Base-by-base conservation (phyloP, 2,797 vertebrate species). In the Pangasius sanitwongsei region DNA sequence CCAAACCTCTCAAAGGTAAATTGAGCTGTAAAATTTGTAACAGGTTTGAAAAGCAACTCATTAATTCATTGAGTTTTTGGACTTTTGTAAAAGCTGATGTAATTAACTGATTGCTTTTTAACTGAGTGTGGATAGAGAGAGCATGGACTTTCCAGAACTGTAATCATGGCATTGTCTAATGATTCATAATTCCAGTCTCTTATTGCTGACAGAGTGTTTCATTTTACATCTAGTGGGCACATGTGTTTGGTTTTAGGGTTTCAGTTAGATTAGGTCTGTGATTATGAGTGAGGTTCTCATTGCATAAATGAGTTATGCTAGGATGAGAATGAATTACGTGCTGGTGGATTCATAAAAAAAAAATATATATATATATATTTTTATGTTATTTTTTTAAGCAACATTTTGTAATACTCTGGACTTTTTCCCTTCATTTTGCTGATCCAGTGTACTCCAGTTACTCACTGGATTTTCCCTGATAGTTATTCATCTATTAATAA, bases 51-150 rank as follows among this genome's bases (percentile, higher is more conserved):
- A 87, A 13, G 50, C 57, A 77, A 84, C 50, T 37, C 53, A 83
- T 85, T 87, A 41, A 84, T 84, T 88, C 41, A 88, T 48, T 55
- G 28, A 86, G 59, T 80, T 65, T 48, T 61, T 85, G 82, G 81
- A 63, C 50, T 87, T 81, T 82, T 25, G 55, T 6, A 74, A 74
- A 31, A 85, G 69, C 55, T 81, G 63, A 80, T 78, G 75, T 80
- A 90, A 78, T 78, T 87, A 90, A 81, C 80, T 37, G 31, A 89
- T 87, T 74, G n/a, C 25, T 55, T 65, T 67, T 65, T 67, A 57
- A 50, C 9, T 44, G 20, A 72, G 34, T 59, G 72, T 48, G 86
- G n/a, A 59, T 37, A 25, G 86, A 87, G 61, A 78, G 41, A 78
- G 16, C 44, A 16, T 69, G 67, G 55, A 72, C 53, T 80, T 75